phyloP scores from a whole-genome alignment of 2,888 invertebrate genomes.

The Heteromyza rotundicornis region DNA sequence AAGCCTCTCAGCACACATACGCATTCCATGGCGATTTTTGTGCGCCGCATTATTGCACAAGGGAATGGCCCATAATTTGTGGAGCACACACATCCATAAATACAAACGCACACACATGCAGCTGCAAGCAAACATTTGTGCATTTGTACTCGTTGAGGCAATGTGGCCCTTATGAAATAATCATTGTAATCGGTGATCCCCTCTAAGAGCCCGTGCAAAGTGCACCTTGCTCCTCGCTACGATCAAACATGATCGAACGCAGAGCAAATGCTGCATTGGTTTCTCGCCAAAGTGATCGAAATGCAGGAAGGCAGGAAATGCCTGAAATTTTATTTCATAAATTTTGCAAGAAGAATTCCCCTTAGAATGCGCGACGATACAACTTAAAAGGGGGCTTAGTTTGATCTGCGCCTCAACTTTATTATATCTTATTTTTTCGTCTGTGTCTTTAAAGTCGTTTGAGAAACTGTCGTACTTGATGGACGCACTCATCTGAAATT shows the following conservation, averaged over 20 bases:
- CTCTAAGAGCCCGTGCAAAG: too few relatives aligned
- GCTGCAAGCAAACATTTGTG: background rate
- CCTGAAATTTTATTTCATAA: background rate
- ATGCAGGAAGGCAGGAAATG: background rate
- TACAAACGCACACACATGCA: too few relatives aligned
- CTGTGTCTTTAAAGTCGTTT: too few relatives aligned
- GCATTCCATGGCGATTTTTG: too few relatives aligned
- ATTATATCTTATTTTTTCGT: too few relatives aligned
- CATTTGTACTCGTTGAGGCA: background rate
- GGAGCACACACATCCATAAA: background rate
- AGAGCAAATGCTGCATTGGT: background rate
- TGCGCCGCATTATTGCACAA: too few relatives aligned
- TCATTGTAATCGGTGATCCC: constrained; percentile 34
- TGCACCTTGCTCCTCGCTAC: background rate
- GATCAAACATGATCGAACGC: background rate
- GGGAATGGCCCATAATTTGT: background rate
- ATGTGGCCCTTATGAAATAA: constrained; percentile 31
- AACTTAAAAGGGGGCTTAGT: background rate
- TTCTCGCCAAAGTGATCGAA: background rate
- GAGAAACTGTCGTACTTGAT: background rate
- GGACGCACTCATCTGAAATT: background rate
- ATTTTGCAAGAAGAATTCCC: background rate
- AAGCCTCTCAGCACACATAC: too few relatives aligned
- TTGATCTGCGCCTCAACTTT: background rate
- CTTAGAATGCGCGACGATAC: background rate